A percentile compares a stretch with the other conserved stretches of the same genome.
phyloP scores from a whole-genome alignment of 2,888 invertebrate species.

The Trichopria drosophilae region DNA sequence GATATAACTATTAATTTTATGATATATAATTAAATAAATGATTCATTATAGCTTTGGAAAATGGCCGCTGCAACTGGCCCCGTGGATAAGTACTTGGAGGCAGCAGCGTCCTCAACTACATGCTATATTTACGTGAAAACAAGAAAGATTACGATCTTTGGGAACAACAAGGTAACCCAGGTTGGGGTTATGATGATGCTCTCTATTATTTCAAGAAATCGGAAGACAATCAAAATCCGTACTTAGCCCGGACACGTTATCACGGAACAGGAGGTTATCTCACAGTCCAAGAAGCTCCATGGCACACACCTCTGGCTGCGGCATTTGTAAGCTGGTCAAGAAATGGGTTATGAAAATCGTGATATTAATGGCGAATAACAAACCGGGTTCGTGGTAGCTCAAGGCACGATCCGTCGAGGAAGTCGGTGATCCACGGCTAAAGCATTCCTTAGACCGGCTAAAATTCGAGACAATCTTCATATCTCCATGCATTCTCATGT shows the following conservation, averaged over 20 bases:
- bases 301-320: conserved; percentile 79
- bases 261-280: conserved; percentile 80
- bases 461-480: conserved; percentile 80
- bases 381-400: conserved; percentile 87
- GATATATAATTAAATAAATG: too few relatives aligned
- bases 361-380: conserved; percentile 87
- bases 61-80: conserved; percentile 86
- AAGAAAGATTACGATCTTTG: conserved; percentile 87
- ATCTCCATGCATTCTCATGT: conserved; percentile 82
- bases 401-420: conserved; percentile 77
- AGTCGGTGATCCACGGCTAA: conserved; percentile 87
- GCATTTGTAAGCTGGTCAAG: conserved; percentile 83
- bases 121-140: conserved; percentile 89
- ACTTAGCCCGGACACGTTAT: conserved; percentile 75
- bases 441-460: conserved; percentile 80
- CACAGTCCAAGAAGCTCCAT: conserved; percentile 84
- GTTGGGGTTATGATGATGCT: conserved; percentile 83
- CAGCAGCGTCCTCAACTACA: conserved; percentile 85
- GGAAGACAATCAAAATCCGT: conserved; percentile 87
- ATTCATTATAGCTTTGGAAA: conserved; percentile 80
- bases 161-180: conserved; percentile 83
- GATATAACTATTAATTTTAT: too few relatives aligned
- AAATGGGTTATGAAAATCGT: conserved; percentile 82
- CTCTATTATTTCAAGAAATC: conserved; percentile 87
- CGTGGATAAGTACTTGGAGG: conserved; percentile 91